phyloP scores from a whole-genome alignment of 1,140 invertebrate genomes.

The Hormaphis cornu region DNA sequence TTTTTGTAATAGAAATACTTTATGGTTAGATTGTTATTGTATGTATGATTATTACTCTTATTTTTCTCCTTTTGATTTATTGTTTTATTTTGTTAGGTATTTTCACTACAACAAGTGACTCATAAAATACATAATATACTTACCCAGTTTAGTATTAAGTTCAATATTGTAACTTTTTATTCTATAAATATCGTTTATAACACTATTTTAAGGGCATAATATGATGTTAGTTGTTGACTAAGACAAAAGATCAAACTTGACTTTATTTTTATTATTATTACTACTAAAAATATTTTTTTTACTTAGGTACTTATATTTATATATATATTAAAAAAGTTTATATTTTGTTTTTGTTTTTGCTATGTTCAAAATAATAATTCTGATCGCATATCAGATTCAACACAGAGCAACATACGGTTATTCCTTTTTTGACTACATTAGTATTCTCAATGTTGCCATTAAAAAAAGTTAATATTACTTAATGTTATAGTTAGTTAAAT shows the following conservation, averaged over 20 bases:
- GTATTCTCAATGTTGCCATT: not conserved
- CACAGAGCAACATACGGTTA: not conserved
- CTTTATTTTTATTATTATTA: slow-evolving; percentile 1
- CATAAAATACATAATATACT: not conserved
- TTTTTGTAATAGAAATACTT: slow-evolving; percentile 23
- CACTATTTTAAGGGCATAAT: not conserved
- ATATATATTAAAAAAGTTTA: not conserved
- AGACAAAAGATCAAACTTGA: not conserved
- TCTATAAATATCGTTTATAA: not conserved
- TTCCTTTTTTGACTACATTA: no score
- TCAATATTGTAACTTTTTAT: not conserved
- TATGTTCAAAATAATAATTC: not conserved
- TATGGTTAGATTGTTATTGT: slow-evolving; percentile 26
- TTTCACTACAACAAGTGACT: slow-evolving; percentile 19
- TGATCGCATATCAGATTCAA: not conserved
- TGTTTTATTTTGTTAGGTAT: slow-evolving; percentile 26
- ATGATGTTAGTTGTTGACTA: not conserved
- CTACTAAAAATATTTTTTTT: not conserved
- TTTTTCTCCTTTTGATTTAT: slow-evolving; percentile 18
- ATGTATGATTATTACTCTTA: not conserved
- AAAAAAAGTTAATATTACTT: not conserved
- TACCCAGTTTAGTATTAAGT: slow-evolving; percentile 18
- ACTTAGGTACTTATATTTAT: not conserved
- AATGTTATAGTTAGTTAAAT: not conserved
- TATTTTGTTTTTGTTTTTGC: not conserved